Conservation (phyloP, 1,140 invertebrate genomes). For the Camponotus floridanus region DNA sequence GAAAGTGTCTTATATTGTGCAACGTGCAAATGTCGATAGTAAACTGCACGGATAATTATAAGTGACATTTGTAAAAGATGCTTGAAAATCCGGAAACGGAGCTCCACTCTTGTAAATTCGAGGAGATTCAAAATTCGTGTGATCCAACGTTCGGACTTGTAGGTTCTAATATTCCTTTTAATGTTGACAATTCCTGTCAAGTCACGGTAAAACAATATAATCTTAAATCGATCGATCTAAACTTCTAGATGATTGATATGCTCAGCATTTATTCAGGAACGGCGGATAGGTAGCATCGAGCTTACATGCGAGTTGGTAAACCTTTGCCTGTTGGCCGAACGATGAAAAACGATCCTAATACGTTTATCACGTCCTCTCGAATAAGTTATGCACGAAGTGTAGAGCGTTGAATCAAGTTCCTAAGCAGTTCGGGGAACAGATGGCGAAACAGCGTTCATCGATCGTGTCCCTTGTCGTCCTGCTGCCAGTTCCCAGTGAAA, state of each 20-base stretch:
- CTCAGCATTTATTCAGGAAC: constrained; percentile 25
- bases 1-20: not conserved
- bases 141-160: not conserved
- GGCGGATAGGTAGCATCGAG: not conserved
- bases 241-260: constrained; percentile 34
- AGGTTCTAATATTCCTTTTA: constrained; percentile 1
- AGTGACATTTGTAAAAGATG: not conserved
- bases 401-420: constrained; percentile 68
- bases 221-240: not conserved
- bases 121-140: not conserved
- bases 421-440: constrained; percentile 68
- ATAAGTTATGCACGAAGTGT: constrained; percentile 70
- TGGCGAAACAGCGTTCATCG: constrained; percentile 71
- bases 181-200: constrained; percentile 1
- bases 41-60: too few relatives aligned
- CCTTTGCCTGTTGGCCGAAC: constrained; percentile 40
- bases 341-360: constrained; percentile 63
- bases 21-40: not conserved
- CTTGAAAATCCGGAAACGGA: not conserved
- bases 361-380: constrained; percentile 50
- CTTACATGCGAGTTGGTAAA: constrained; percentile 23
- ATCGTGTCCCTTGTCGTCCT: constrained; percentile 68
- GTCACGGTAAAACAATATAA: not conserved
- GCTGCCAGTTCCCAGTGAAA: constrained; percentile 18
- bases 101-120: not conserved